Base-by-base conservation (phyloP, 2,888 invertebrate species). In the Buathra laborator region DNA sequence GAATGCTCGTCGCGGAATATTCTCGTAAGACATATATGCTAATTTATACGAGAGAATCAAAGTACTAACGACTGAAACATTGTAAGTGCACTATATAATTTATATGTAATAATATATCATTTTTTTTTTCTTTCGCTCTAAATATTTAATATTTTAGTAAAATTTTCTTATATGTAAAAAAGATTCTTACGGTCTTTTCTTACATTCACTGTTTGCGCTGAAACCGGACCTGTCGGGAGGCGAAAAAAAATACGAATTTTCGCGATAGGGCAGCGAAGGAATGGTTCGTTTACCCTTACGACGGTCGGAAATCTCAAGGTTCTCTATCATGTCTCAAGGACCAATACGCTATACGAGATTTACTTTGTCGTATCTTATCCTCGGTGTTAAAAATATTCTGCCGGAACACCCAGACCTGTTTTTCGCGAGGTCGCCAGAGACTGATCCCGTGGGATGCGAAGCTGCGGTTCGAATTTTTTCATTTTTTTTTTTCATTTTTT, bases 31-130 rank as follows among this genome's bases (percentile, higher is more conserved):
- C 24, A 29, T 29, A 29, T 62, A 32, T 1, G 37, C 37, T 32
- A 62, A 62, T 62, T 29, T 29, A 6, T 62, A 12, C 29, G 32
- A 62, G 62, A 62, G 32, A 62, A 62, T 62, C 14, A 29, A 32
- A 62, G 7, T 5, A 32, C 29, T 29, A 32, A n/a, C 6, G 32
- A 29, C 12, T 14, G 62, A 32, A 62, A 62, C 62, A 62, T 14
- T 62, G 62, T 62, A 62, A 6, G n/a, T 14, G 62, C 6, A 62
- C 14, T 7, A 32, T 62, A 32, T 59, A 24, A 59, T 59, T 59
- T 59, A 7, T 59, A 56, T 14, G 12, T 2, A 29, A 59, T 59
- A 59, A 24, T 29, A 12, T 24, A 56, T 3, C 1, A 16, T 53
- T 53, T 53, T 4, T 12, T 24, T 59, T 59, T 12, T 29, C n/a